Percentiles rank a stretch among this genome's conserved stretches.
Conservation (phyloP, 1,140 invertebrate genomes). For the Thrips palmi region DNA sequence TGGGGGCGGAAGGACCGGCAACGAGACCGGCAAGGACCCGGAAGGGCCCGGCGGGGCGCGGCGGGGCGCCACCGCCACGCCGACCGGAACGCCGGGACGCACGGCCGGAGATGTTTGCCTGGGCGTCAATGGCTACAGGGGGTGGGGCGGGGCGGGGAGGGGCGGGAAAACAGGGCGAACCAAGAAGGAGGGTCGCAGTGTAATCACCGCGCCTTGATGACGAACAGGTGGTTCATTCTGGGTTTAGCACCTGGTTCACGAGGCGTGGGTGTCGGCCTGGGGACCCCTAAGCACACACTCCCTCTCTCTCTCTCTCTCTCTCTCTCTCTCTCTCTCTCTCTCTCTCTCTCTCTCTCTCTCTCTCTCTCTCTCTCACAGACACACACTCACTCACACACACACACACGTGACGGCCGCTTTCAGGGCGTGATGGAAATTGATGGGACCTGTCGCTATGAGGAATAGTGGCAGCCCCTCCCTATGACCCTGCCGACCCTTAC, state of each 20-base stretch:
- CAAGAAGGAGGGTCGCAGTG: conserved; percentile 14
- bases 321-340: conserved; percentile 3
- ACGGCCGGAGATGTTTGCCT: no score
- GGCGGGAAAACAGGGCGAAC: not conserved
- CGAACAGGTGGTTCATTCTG: no score
- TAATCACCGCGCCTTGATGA: conserved; percentile 19
- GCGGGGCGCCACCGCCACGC: no score
- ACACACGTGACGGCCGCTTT: no score
- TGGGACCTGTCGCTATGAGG: not conserved
- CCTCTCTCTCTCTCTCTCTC: conserved; percentile 2
- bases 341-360: conserved; percentile 5
- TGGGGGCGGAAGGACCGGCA: no score
- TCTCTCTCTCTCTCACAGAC: conserved; percentile 3
- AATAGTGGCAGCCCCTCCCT: not conserved
- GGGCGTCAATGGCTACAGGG: not conserved
- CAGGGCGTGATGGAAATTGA: no score
- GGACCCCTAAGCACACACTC: not conserved
- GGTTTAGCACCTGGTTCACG: not conserved
- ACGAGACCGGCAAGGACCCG: no score
- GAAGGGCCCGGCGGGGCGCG: no score
- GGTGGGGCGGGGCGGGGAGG: not conserved
- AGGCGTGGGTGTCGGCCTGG: not conserved
- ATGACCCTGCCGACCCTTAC: not conserved
- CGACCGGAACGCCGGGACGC: no score
- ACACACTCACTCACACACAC: not conserved